These are phyloP conservation scores for Mesembrinibis cayennensis DNA, from an alignment of 2,113 vertebrate species.

Conservation along the genomic window DNA sequence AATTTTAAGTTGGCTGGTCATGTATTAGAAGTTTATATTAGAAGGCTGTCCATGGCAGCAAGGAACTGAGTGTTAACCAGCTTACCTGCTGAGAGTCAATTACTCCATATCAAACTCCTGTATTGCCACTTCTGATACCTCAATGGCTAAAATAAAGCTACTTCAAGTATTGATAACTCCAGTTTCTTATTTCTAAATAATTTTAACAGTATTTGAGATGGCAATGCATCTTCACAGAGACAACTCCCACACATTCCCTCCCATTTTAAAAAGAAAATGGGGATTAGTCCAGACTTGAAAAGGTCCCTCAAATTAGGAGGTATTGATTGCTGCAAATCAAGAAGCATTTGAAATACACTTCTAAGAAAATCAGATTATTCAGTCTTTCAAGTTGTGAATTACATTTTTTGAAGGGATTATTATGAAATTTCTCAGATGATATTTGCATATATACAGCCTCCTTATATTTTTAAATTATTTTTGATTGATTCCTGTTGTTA, in stretches of 20 bases:
- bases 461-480: background rate
- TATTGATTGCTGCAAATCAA: background rate
- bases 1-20: background rate
- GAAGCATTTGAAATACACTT: background rate
- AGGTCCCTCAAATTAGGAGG: background rate
- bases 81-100: background rate
- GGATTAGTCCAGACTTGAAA: background rate
- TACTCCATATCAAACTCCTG: background rate
- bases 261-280: background rate
- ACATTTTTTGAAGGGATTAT: background rate
- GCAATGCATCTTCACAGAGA: background rate
- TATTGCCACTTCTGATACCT: background rate
- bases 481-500: background rate
- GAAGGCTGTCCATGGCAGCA: background rate
- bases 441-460: background rate
- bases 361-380: constrained; percentile 26
- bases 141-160: background rate
- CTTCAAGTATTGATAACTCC: background rate
- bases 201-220: background rate
- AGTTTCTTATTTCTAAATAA: background rate
- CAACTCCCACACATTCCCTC: background rate
- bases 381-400: background rate
- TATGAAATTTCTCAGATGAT: background rate
- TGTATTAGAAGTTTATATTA: background rate
- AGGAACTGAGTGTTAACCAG: background rate